These are phyloP conservation scores for Podarcis raffonei DNA, from an alignment of 2,113 vertebrate species.

Conservation along the genomic window DNA sequence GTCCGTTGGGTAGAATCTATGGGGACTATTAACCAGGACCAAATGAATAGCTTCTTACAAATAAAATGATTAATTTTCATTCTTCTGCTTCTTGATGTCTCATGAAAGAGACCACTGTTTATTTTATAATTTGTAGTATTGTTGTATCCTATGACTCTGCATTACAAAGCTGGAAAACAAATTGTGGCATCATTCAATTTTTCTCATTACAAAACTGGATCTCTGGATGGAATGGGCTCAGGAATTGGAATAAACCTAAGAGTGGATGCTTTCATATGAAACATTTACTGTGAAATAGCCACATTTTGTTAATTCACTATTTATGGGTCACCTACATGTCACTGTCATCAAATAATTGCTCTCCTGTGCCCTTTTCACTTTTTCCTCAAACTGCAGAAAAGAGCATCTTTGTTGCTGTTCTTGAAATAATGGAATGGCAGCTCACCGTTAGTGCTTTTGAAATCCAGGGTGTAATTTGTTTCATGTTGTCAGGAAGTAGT, in stretches of 20 bases:
- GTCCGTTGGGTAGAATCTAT: not conserved
- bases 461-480: no score
- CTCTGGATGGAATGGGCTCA: not conserved
- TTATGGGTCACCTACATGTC: not conserved
- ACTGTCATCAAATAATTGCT: not conserved
- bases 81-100: not conserved
- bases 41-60: not conserved
- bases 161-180: constrained; percentile 19
- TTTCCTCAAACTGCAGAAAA: not conserved
- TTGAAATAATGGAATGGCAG: no score
- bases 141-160: not conserved
- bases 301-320: not conserved
- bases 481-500: no score
- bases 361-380: not conserved
- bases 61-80: constrained; percentile 15
- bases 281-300: not conserved
- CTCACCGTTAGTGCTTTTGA: no score
- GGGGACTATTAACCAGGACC: not conserved
- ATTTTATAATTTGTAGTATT: not conserved
- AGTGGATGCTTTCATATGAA: not conserved
- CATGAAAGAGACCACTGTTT: not conserved
- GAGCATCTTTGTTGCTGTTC: not conserved
- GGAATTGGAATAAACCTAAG: not conserved
- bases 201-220: not conserved
- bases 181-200: not conserved